Conservation (phyloP, 2,888 invertebrate species). For the Norana najaformis region DNA sequence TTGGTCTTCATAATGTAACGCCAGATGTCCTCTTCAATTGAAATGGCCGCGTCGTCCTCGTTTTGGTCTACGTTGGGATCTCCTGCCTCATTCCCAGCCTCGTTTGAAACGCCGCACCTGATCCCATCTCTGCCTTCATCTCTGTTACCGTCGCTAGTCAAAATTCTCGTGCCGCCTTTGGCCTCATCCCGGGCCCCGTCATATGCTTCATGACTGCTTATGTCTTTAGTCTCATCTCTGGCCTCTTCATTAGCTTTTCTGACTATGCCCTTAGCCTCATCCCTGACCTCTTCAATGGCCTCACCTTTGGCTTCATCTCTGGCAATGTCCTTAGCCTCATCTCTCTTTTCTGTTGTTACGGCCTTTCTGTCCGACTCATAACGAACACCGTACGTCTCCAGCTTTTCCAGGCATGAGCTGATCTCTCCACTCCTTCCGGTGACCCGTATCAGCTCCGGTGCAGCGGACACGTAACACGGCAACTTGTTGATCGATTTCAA, state of each 20-base stretch:
- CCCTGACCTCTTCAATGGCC: too few species aligned
- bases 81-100: background rate
- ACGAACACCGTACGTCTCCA: background rate
- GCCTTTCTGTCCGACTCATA: too few species aligned
- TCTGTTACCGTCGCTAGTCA: background rate
- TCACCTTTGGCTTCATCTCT: too few species aligned
- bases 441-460: background rate
- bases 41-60: background rate
- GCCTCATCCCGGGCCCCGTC: background rate
- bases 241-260: too few species aligned
- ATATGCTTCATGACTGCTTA: background rate
- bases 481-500: background rate
- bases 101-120: background rate
- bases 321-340: too few species aligned
- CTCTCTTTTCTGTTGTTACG: too few species aligned
- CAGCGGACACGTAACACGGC: conserved; percentile 1
- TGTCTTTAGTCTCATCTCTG: background rate
- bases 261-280: too few species aligned
- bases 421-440: background rate
- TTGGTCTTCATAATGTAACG: background rate
- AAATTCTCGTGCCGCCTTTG: background rate
- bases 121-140: background rate
- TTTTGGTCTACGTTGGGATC: background rate
- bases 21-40: background rate
- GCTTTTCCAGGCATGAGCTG: background rate